Percentiles rank a stretch among this genome's conserved stretches.
Conservation (phyloP, 2,797 vertebrate species). For the Tragopan temminckii region DNA sequence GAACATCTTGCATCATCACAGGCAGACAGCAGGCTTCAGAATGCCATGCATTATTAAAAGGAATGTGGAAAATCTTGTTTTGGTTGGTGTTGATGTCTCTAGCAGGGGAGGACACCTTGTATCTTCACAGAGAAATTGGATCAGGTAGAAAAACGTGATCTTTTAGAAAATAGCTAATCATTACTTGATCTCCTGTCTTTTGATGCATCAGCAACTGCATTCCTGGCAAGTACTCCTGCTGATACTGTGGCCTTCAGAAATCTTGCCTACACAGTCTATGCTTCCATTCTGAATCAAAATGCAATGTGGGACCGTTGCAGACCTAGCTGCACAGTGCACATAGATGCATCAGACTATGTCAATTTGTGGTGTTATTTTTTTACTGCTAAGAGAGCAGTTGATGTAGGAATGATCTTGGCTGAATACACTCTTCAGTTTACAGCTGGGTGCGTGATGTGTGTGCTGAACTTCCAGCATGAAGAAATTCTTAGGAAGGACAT, state of each 20-base stretch:
- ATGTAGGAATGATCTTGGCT: neutral
- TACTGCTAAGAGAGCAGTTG: neutral
- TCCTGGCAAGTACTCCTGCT: conserved; percentile 5
- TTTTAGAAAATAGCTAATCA: conserved; percentile 15
- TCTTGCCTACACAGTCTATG: neutral
- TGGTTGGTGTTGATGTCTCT: conserved; percentile 6
- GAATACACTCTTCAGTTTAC: neutral
- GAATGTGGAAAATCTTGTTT: conserved; percentile 73
- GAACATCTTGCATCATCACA: conserved; percentile 58
- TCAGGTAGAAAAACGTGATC: conserved; percentile 19
- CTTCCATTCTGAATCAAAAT: neutral
- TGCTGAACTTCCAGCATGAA: neutral
- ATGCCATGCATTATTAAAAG: conserved; percentile 45
- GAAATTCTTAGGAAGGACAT: neutral
- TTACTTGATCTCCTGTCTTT: conserved; percentile 29
- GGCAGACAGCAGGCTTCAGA: conserved; percentile 46
- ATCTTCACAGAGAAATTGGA: conserved; percentile 49
- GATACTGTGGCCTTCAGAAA: neutral
- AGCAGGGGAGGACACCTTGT: conserved; percentile 8
- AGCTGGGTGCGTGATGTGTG: neutral
- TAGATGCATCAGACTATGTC: neutral
- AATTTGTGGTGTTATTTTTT: neutral
- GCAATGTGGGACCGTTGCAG: neutral
- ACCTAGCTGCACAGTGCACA: neutral
- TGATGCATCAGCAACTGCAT: neutral